Evolutionary conservation across 2,797 vertebrate species (phyloP), one percentile per base, ranked within the genome.

Genomic region (Botia kubotai): DNA sequence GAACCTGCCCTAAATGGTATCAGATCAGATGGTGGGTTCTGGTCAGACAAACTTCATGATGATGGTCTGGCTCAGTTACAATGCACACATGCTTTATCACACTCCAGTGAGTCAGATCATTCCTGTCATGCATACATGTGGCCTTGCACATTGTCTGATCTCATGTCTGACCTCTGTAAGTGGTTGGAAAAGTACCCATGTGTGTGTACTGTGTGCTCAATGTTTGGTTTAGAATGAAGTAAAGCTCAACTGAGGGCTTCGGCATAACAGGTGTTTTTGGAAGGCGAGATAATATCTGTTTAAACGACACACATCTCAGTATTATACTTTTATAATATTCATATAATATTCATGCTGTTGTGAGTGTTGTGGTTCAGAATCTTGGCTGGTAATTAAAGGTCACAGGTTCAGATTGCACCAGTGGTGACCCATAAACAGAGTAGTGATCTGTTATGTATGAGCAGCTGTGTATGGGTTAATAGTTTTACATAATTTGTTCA

Each of bases 231-330:
- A 52, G 58, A 46, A 52, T 75, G 8, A 23, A 23, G 5, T 46
- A 48, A 63, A 62, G 39, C 17, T 62, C 72, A 63, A 50, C 23
- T 36, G 58, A 46, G 17, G 19, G 46, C 73, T 75, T 10, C 16
- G 33, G 7, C 58, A 63, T 23, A 75, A 50, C 17, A 52, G 13
- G 16, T 63, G 21, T 62, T 16, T 16, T 19, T 7, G 10, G 5
- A 6, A 63, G 46, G 21, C 48, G 16, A 13, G 50, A 6, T 75
- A 65, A 21, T 36, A 52, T 21, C 17, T 48, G 6, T 29, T 75
- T 53, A 36, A 62, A 50, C 19, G 0, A 29, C 6, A 52, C 6
- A 75, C 62, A 7, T 65, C 33, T n/a, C n/a, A n/a, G n/a, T n/a
- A n/a, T n/a, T n/a, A n/a, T n/a, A n/a, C n/a, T n/a, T n/a, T n/a